phyloP scores from a whole-genome alignment of 2,113 vertebrate species.

The Gnathonemus echidnorhynchus region DNA sequence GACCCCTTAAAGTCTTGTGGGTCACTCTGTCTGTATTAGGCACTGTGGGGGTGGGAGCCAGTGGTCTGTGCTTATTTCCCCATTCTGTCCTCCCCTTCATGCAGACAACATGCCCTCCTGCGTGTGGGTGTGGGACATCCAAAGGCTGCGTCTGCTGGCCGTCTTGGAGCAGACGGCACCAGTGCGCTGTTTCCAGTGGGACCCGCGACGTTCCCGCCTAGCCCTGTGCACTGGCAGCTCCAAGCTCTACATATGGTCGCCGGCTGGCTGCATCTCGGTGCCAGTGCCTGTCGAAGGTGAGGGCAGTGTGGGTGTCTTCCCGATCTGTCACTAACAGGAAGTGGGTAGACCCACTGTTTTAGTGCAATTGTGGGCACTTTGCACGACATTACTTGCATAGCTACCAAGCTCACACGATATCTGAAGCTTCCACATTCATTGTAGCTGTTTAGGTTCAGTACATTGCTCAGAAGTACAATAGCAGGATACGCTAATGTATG shows the following conservation, averaged over 20 bases:
- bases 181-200: slow-evolving; percentile 81
- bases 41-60: neutral
- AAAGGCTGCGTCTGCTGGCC: slow-evolving; percentile 68
- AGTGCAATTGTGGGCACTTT: neutral
- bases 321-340: neutral
- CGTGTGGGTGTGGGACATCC: slow-evolving; percentile 89
- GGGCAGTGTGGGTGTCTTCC: neutral
- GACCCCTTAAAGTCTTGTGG: neutral
- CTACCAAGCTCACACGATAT: neutral
- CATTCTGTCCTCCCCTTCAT: neutral
- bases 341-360: neutral
- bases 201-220: slow-evolving; percentile 71
- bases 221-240: slow-evolving; percentile 77
- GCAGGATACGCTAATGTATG: neutral
- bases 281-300: slow-evolving; percentile 81
- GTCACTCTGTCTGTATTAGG: neutral
- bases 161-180: slow-evolving; percentile 77
- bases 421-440: neutral
- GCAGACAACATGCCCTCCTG: slow-evolving; percentile 77
- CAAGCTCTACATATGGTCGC: slow-evolving; percentile 84
- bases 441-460: neutral
- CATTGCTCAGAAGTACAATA: neutral
- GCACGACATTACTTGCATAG: neutral
- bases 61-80: neutral
- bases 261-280: slow-evolving; percentile 73